phyloP scores from a whole-genome alignment of 2,113 vertebrate genomes.

The Hippocampus zosterae region DNA sequence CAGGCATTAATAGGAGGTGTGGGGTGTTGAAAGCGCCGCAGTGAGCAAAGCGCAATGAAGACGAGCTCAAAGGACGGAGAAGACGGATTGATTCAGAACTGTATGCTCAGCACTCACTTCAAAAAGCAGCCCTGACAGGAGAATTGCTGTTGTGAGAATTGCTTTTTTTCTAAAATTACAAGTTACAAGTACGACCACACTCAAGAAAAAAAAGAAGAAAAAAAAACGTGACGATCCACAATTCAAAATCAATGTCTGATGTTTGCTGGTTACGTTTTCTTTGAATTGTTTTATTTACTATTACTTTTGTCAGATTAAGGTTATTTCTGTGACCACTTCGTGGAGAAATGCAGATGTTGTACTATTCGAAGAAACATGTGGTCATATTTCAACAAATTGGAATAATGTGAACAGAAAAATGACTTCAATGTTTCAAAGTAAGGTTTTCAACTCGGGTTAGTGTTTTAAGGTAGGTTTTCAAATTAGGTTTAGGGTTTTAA shows the following conservation, averaged over 20 bases:
- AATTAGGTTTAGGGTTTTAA: no score
- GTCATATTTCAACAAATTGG: no score
- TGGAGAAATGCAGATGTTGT: no score
- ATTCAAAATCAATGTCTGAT: no score
- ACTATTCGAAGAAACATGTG: not conserved
- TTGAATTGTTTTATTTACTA: no score
- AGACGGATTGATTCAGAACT: constrained; percentile 58
- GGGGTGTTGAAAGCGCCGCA: constrained; percentile 65
- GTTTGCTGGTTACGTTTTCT: no score
- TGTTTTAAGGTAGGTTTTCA: no score
- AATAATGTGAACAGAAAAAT: no score
- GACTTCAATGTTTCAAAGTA: no score
- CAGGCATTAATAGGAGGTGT: constrained; percentile 76
- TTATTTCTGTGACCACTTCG: no score
- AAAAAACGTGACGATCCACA: not conserved
- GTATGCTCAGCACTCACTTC: constrained; percentile 67
- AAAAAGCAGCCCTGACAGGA: constrained; percentile 60
- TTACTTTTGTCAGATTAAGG: no score
- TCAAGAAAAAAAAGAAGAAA: not conserved
- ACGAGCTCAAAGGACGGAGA: constrained; percentile 66
- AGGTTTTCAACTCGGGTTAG: no score
- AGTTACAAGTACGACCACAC: not conserved
- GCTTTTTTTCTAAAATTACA: not conserved
- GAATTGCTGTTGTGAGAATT: constrained; percentile 41
- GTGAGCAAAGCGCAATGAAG: constrained; percentile 70